phyloP scores from a whole-genome alignment of 2,888 invertebrate genomes.

The Ophion slaviceki region DNA sequence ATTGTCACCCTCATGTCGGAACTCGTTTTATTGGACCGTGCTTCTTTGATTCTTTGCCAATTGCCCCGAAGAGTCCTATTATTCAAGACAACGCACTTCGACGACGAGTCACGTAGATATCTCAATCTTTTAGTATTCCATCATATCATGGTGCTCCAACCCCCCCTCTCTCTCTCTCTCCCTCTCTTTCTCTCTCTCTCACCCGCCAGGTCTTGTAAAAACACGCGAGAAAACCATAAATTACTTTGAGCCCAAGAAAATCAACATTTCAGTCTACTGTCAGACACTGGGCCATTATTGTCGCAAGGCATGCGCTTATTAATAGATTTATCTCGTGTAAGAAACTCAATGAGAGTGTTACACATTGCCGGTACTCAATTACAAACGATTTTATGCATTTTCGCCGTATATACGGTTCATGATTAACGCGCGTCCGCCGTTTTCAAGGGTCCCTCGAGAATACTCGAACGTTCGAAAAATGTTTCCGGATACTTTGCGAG shows the following conservation, averaged over 20 bases:
- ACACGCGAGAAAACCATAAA: constrained; percentile 3
- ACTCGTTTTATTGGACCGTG: constrained; percentile 23
- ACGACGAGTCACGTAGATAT: constrained; percentile 37
- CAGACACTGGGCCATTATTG: constrained; percentile 15
- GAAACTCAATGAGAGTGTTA: constrained; percentile 27
- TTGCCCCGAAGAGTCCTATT: constrained; percentile 35
- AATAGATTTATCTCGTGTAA: constrained; percentile 54
- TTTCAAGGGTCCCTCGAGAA: too few relatives aligned
- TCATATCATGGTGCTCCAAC: not conserved
- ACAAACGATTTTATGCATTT: not conserved
- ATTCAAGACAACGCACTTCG: constrained; percentile 31
- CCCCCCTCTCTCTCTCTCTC: not conserved
- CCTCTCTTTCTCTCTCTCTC: not conserved
- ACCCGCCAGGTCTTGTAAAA: not conserved
- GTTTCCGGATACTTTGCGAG: too few relatives aligned
- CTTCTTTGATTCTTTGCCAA: constrained; percentile 61
- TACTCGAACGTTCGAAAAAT: too few relatives aligned
- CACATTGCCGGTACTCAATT: not conserved
- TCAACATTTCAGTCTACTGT: constrained; percentile 18
- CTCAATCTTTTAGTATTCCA: constrained; percentile 32
- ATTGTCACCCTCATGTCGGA: not conserved
- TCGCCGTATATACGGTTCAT: not conserved
- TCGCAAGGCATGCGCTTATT: constrained; percentile 37
- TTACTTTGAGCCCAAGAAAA: constrained; percentile 10
- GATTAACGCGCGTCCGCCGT: not conserved